Percentiles rank a stretch among this genome's conserved stretches.
Conservation (phyloP, 1,140 invertebrate genomes). For the Pteromalus puparum region DNA sequence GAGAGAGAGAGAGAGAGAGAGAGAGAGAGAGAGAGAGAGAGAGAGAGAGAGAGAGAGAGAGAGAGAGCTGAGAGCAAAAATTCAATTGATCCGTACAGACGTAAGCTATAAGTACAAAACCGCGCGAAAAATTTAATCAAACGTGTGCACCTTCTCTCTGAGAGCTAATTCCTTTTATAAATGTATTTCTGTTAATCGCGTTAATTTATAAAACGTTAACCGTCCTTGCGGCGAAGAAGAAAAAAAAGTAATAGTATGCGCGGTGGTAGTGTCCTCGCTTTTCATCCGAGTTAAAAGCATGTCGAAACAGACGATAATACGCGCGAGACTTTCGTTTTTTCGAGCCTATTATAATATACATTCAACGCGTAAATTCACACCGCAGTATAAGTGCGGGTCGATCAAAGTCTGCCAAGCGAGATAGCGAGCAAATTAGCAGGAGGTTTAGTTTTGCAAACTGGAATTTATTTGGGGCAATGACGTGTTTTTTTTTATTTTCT, state of each 20-base stretch:
- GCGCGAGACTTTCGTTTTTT: not conserved
- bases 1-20: too few species aligned
- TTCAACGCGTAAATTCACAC: not conserved
- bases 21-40: too few species aligned
- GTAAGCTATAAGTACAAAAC: conserved; percentile 2
- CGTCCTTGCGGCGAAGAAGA: not conserved
- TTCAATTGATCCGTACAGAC: conserved; percentile 33
- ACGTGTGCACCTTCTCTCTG: not conserved
- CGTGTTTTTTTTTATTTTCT: too few species aligned
- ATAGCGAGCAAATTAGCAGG: not conserved
- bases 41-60: too few species aligned
- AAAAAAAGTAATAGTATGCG: not conserved
- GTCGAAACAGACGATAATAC: not conserved
- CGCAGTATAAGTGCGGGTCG: not conserved
- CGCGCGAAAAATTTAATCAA: not conserved
- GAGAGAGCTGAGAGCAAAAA: conserved; percentile 21
- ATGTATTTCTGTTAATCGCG: too few species aligned
- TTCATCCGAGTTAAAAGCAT: too few species aligned
- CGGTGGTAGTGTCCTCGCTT: not conserved
- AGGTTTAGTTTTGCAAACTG: too few species aligned
- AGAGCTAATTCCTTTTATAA: too few species aligned
- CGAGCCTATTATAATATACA: not conserved
- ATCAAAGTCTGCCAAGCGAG: not conserved
- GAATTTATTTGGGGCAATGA: too few species aligned
- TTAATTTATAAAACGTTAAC: not conserved